A percentile compares a stretch with the other conserved stretches of the same genome.
Conservation (phyloP, 2,888 invertebrate species). For the Andrena bucephala region DNA sequence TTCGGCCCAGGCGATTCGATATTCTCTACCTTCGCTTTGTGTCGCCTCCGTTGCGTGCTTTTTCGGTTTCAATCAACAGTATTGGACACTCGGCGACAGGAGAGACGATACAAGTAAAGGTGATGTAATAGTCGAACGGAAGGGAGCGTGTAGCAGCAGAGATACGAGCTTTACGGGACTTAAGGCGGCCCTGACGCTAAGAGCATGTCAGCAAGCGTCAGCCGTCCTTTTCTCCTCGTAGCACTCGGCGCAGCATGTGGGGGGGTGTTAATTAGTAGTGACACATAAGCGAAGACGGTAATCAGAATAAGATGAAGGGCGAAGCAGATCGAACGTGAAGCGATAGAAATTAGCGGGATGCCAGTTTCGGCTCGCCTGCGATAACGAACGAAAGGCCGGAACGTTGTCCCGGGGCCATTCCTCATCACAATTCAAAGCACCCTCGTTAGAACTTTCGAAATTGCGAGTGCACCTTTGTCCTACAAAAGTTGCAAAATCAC, state of each 20-base stretch:
- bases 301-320: conserved; percentile 32
- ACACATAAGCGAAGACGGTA: conserved; percentile 32
- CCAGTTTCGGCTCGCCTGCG: background rate
- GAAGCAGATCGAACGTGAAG: conserved; percentile 18
- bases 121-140: background rate
- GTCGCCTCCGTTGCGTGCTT: background rate
- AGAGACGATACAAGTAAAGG: background rate
- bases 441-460: conserved; percentile 66
- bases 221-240: conserved; percentile 40
- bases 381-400: conserved; percentile 18
- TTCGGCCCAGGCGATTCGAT: background rate
- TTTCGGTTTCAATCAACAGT: background rate
- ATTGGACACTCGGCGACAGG: background rate
- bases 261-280: conserved; percentile 57
- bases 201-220: conserved; percentile 41
- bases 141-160: background rate
- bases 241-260: conserved; percentile 23
- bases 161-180: conserved; percentile 11
- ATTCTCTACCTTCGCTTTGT: background rate
- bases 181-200: conserved; percentile 25
- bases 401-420: conserved; percentile 44
- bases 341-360: conserved; percentile 33
- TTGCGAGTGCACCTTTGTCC: conserved; percentile 53
- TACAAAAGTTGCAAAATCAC: conserved; percentile 65
- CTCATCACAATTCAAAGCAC: conserved; percentile 59